Base-by-base conservation (phyloP, 1,140 invertebrate species). In the Gryon sp. region DNA sequence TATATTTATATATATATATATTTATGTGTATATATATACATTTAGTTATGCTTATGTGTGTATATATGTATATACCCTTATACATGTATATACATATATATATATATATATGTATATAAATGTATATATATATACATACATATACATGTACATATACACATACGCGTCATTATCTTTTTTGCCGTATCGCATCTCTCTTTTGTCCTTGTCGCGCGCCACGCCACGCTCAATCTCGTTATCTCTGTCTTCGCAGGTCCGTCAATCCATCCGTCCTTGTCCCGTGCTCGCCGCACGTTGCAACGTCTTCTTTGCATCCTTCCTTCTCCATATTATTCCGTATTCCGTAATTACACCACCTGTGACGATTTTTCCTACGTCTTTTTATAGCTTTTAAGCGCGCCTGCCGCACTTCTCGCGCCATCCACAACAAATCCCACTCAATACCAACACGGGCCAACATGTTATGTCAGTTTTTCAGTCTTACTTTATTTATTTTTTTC, bases 271-370 rank as follows among this genome's bases (percentile, higher is more conserved):
- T 34, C 43, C 70, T 62, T 50, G 8, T 45, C 40, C 41, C 53
- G 65, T 11, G 52, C 48, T 43, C 63, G 53, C 68, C 45, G n/a
- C n/a, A n/a, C n/a, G n/a, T n/a, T n/a, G n/a, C n/a, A n/a, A 18
- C 55, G 38, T 68, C 34, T 40, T 73, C 50, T 53, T 40, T 59
- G 15, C 57, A 63, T 70, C 65, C 63, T 76, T 76, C 36, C 62
- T 12, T 34, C 14, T 36, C 55, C 55, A 62, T 66, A 53, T 50
- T 50, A 52, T 65, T 60, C n/a, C 62, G 14, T 20, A 53, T 46
- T 50, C 43, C 45, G 74, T 55, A 66, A 70, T 66, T 66, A 50
- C 66, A 76, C 74, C 74, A 70, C 59, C 65, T 76, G 74, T 40
- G 52, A 68, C 53, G 74, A 66, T 63, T 66, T 43, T 70, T 65